Conservation (phyloP, 2,888 invertebrate genomes). For the Agrotis ipsilon region DNA sequence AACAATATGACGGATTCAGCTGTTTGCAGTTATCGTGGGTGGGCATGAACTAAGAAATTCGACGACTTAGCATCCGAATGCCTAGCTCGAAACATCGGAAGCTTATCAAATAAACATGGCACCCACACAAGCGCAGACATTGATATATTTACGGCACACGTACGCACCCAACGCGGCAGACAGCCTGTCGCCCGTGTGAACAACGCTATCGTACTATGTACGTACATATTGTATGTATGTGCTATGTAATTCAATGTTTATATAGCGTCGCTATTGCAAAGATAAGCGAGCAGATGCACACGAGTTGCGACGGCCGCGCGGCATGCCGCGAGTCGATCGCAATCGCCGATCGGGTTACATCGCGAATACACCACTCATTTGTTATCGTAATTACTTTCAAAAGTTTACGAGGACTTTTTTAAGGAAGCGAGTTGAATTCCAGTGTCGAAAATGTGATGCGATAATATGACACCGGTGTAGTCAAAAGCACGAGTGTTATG, state of each 20-base stretch:
- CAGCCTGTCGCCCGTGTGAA: slow-evolving; percentile 90
- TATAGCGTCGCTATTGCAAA: slow-evolving; percentile 75
- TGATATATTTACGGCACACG: slow-evolving; percentile 85
- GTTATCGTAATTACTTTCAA: slow-evolving; percentile 69
- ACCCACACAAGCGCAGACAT: slow-evolving; percentile 82
- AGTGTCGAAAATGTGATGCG: slow-evolving; percentile 82
- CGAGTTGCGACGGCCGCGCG: slow-evolving; percentile 56
- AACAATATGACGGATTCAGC: slow-evolving; percentile 39
- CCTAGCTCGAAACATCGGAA: slow-evolving; percentile 86
- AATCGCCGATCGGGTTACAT: slow-evolving; percentile 75
- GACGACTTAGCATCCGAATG: slow-evolving; percentile 86
- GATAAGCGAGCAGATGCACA: slow-evolving; percentile 74
- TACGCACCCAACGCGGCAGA: slow-evolving; percentile 85
- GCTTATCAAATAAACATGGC: slow-evolving; percentile 89
- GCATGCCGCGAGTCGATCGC: slow-evolving; percentile 66
- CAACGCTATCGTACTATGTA: slow-evolving; percentile 87
- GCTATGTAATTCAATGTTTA: slow-evolving; percentile 86
- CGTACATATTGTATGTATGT: slow-evolving; percentile 78
- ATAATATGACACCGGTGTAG: slow-evolving; percentile 85
- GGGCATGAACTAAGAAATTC: slow-evolving; percentile 82
- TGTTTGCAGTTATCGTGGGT: slow-evolving; percentile 74
- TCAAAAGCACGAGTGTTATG: slow-evolving; percentile 83
- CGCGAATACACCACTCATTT: slow-evolving; percentile 68
- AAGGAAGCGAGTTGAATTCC: slow-evolving; percentile 79
- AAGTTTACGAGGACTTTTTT: slow-evolving; percentile 74